Conservation (phyloP, 2,797 vertebrate genomes). For the Threskiornis aethiopicus region DNA sequence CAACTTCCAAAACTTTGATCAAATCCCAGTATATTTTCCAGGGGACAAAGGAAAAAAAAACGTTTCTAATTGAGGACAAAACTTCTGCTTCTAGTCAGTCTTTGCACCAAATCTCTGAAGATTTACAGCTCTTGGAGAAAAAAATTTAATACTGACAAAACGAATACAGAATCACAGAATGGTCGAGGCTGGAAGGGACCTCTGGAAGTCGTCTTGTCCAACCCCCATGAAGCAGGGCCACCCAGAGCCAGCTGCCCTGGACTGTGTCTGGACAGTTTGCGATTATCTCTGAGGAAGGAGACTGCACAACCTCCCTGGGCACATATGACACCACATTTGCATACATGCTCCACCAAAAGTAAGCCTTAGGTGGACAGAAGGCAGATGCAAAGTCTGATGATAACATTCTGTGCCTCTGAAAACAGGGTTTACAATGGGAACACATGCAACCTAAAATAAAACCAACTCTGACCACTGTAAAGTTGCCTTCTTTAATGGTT, state of each 20-base stretch:
- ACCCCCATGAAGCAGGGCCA: background rate
- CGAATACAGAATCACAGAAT: background rate
- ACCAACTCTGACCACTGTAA: background rate
- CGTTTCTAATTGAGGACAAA: background rate
- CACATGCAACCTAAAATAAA: background rate
- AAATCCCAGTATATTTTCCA: background rate
- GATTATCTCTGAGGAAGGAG: background rate
- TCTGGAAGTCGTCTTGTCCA: fast-evolving
- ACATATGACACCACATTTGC: background rate
- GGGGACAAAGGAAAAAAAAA: background rate
- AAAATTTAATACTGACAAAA: background rate
- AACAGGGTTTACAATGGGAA: background rate
- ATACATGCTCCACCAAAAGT: background rate
- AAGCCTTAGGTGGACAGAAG: background rate
- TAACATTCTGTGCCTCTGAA: background rate
- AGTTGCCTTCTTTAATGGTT: background rate
- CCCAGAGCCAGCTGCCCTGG: background rate
- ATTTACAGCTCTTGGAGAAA: background rate
- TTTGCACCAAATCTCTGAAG: background rate
- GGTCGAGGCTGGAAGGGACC: background rate
- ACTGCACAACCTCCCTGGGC: background rate
- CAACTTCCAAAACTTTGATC: background rate
- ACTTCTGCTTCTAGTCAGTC: background rate
- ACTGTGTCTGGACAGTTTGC: background rate
- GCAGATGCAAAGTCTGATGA: background rate